These are phyloP conservation scores for Drosophila nr. perissopoda DNA, from an alignment of 2,888 invertebrate genomes.

Conservation along the genomic window DNA sequence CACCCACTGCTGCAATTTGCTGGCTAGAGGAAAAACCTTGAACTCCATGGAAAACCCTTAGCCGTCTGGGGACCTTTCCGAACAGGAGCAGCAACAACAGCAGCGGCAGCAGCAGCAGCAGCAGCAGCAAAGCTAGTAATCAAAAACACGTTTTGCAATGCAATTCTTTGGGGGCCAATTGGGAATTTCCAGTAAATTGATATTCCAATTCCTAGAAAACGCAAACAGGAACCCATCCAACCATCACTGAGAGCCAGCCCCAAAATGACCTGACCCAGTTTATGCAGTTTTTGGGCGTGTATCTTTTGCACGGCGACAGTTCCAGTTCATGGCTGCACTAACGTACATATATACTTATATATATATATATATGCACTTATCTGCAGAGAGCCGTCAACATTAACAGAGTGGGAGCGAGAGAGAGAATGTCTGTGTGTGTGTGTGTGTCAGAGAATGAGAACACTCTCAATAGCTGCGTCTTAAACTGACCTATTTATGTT, in stretches of 20 bases:
- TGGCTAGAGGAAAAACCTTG: conserved; percentile 64
- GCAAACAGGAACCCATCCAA: not conserved
- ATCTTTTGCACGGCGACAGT: conserved; percentile 60
- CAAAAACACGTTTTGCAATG: conserved; percentile 68
- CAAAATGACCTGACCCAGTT: conserved; percentile 77
- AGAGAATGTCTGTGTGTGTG: not conserved
- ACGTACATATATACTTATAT: not conserved
- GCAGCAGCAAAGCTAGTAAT: conserved; percentile 37
- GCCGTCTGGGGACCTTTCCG: conserved; percentile 32
- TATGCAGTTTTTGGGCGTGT: conserved; percentile 76
- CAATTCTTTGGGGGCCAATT: conserved; percentile 51
- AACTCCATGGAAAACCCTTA: conserved; percentile 56
- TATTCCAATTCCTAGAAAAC: conserved; percentile 54
- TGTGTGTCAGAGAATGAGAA: conserved; percentile 7
- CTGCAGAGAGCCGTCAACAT: conserved; percentile 14
- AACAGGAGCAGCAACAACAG: not conserved
- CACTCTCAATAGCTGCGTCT: conserved; percentile 16
- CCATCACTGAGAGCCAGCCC: not conserved
- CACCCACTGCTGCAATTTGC: conserved; percentile 15
- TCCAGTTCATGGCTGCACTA: conserved; percentile 77
- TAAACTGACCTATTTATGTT: conserved; percentile 51
- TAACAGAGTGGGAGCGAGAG: conserved; percentile 22
- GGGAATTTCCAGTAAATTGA: conserved; percentile 71
- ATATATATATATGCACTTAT: conserved; percentile 10
- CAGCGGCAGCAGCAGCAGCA: not conserved